Evolutionary conservation across 2,888 invertebrate species (phyloP).

Genomic region (Balanococcus diminutus): DNA sequence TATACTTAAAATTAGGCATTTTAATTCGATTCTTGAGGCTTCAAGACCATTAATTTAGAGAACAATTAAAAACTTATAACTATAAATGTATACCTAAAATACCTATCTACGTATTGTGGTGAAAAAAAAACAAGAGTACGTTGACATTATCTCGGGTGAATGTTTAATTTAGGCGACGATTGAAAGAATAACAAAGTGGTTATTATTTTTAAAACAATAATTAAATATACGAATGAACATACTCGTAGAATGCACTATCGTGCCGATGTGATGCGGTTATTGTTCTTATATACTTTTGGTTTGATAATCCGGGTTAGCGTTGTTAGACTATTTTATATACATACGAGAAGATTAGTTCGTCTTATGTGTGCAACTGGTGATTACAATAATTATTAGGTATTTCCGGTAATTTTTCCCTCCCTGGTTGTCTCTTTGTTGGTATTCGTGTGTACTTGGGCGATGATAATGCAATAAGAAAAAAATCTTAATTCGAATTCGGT

Average conservation of each 20-base stretch:
- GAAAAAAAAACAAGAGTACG: not conserved
- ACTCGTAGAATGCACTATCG: not conserved
- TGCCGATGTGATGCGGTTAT: constrained; percentile 1
- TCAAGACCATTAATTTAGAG: not conserved
- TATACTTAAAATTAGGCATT: not conserved
- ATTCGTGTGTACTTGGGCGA: not conserved
- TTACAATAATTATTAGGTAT: constrained; percentile 19
- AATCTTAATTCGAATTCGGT: constrained; percentile 6
- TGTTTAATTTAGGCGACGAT: constrained; percentile 37
- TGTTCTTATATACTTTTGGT: not conserved
- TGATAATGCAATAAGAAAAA: not conserved
- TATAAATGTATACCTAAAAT: not conserved
- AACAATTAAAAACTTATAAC: constrained; percentile 30
- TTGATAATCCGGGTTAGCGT: constrained; percentile 5
- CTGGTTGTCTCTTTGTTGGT: not conserved
- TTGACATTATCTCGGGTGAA: not conserved
- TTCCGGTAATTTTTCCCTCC: not conserved
- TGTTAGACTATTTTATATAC: not conserved
- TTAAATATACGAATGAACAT: constrained; percentile 38
- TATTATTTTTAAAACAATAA: constrained; percentile 29
- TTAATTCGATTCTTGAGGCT: not conserved
- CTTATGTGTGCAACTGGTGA: constrained; percentile 8
- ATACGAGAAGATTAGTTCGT: constrained; percentile 3
- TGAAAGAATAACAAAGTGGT: not conserved
- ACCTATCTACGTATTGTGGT: not conserved